Evolutionary conservation across 2,797 vertebrate species (phyloP), one percentile per base, ranked within the genome.

Genomic region (Chrysocyon brachyurus): DNA sequence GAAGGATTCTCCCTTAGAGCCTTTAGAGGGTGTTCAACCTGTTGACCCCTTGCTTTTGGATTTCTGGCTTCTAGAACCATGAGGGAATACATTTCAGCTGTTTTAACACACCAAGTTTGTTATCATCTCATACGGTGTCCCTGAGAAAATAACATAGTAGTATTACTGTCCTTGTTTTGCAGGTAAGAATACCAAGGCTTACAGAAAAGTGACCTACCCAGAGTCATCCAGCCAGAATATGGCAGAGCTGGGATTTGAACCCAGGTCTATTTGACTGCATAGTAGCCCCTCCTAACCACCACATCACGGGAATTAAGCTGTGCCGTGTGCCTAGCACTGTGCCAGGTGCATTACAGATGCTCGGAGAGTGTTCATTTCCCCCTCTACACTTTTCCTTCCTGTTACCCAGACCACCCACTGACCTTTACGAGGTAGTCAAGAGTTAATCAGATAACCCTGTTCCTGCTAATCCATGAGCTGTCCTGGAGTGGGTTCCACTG

Each of bases 361-460:
- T 12, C 19, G 7, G 19, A 36, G 8, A 28, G 3, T 3, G 56
- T 78, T 70, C 31, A 59, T 88, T 78, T 5, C 2, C 9, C 3
- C 2, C 22, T 73, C 21, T 49, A 73, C 92, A 90, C 21, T 56
- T 61, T 36, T n/a, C n/a, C 46, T 87, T 66, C 82, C 83, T 66
- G 52, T 14, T 90, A 33, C 11, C 22, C 31, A 57, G 85, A 61
- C 28, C 73, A 40, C 8, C 15, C n/a, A 22, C 57, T 68, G 63
- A 54, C 28, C 36, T 24, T 64, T 14, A 49, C 6, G 16, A 70
- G 28, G 56, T 46, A 11, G 56, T 68, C 26, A 54, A 92, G 70
- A 86, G 64, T 88, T 94, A 73, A 94, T 86, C 68, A 56, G 70
- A 66, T 46, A 28, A 90, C 19, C 28, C 66, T 40, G 21, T 86